phyloP scores from a whole-genome alignment of 2,113 vertebrate genomes.

The Todiramphus saurophagus region DNA sequence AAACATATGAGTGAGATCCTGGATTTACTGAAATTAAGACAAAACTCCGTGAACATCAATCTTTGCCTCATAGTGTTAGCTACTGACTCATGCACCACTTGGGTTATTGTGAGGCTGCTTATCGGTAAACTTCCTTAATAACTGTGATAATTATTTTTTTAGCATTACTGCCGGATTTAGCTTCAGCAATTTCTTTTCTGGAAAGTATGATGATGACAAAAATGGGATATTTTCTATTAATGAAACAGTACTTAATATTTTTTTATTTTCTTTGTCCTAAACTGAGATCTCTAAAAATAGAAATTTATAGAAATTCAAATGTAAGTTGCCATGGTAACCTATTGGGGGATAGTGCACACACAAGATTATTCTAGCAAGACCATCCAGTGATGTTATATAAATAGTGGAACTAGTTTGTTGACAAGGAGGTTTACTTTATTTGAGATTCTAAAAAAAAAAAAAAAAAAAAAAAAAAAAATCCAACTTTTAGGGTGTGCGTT shows the following conservation, averaged over 20 bases:
- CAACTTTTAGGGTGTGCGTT: neutral
- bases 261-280: constrained; percentile 53
- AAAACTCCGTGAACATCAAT: neutral
- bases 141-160: neutral
- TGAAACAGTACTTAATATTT: constrained; percentile 41
- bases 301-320: constrained; percentile 77
- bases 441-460: neutral
- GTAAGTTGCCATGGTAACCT: constrained; percentile 79
- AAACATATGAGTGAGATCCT: constrained; percentile 16
- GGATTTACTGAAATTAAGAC: neutral
- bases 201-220: neutral
- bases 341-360: constrained; percentile 63
- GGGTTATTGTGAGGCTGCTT: neutral
- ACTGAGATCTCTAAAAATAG: constrained; percentile 71
- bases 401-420: constrained; percentile 41
- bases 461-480: neutral
- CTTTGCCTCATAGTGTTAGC: neutral
- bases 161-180: neutral
- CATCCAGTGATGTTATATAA: constrained; percentile 66
- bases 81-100: neutral
- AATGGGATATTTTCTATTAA: constrained; percentile 6
- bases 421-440: neutral
- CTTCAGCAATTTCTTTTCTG: neutral
- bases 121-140: constrained; percentile 27
- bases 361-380: constrained; percentile 58